phyloP scores from a whole-genome alignment of 2,888 invertebrate species.

The Tuberolachnus salignus region DNA sequence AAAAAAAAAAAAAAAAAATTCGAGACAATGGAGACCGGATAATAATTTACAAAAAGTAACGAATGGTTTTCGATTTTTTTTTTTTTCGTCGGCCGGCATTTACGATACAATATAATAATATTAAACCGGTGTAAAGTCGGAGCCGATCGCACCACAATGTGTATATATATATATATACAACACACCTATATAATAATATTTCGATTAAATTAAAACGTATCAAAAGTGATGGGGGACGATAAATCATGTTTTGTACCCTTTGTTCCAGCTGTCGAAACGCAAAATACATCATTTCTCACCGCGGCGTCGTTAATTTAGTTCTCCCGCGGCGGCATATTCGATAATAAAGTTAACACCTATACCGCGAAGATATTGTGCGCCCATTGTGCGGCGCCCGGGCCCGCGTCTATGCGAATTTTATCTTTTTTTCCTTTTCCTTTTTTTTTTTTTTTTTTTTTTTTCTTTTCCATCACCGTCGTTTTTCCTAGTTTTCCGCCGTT shows the following conservation, averaged over 20 bases:
- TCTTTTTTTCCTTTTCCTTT: not conserved
- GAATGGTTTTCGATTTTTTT: slow-evolving; percentile 1
- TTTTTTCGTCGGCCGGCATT: not conserved
- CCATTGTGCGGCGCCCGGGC: not conserved
- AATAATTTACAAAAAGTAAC: not conserved
- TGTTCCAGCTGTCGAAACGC: slow-evolving; percentile 48
- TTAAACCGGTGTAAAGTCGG: not conserved
- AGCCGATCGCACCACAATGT: too few relatives aligned
- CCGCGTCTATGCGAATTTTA: slow-evolving; percentile 2
- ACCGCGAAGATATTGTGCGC: slow-evolving; percentile 14
- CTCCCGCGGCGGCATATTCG: slow-evolving; percentile 10
- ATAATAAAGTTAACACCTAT: slow-evolving; percentile 52
- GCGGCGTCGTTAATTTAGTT: slow-evolving; percentile 54
- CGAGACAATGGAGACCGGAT: not conserved
- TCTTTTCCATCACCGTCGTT: not conserved
- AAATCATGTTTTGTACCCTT: slow-evolving; percentile 55
- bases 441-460: not conserved
- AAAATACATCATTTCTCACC: slow-evolving; percentile 53
- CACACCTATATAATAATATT: slow-evolving; percentile 9
- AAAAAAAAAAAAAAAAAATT: not conserved
- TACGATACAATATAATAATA: too few relatives aligned
- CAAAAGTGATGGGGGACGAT: slow-evolving; percentile 30
- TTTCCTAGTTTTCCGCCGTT: too few relatives aligned
- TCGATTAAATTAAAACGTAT: slow-evolving; percentile 51
- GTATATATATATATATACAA: too few relatives aligned